These are phyloP conservation scores for Leptinotarsa tumamoca DNA, from an alignment of 2,888 invertebrate species.

Conservation along the genomic window DNA sequence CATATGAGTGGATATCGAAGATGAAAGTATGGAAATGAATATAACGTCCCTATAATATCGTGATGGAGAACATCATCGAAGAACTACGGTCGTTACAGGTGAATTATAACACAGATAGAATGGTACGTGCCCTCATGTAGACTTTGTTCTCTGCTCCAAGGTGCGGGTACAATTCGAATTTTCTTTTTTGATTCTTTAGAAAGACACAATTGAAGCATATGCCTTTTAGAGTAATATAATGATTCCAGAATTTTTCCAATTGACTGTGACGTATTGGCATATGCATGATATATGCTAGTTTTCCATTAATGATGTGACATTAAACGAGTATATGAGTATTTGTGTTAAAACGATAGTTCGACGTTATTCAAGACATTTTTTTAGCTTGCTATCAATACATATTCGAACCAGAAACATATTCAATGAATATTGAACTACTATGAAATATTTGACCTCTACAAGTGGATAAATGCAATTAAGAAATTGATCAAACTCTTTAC, in stretches of 20 bases:
- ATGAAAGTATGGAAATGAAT: neutral
- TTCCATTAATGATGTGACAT: too few species aligned
- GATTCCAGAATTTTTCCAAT: neutral
- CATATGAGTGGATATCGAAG: neutral
- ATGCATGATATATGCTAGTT: too few species aligned
- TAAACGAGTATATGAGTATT: too few species aligned
- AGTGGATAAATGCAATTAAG: too few species aligned
- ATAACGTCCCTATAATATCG: neutral
- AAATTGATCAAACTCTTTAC: too few species aligned
- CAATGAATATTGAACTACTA: too few species aligned
- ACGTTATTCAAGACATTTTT: too few species aligned
- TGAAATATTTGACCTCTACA: too few species aligned
- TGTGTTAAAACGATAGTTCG: too few species aligned
- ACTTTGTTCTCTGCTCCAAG: slow-evolving; percentile 34
- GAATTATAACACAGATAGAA: slow-evolving; percentile 39
- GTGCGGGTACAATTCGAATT: slow-evolving; percentile 30
- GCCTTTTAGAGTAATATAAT: neutral
- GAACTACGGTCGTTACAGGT: slow-evolving; percentile 30
- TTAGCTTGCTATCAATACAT: too few species aligned
- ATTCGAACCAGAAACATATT: too few species aligned
- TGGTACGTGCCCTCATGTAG: slow-evolving; percentile 41
- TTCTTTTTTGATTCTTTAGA: slow-evolving; percentile 8
- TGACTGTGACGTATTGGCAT: too few species aligned
- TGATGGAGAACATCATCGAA: slow-evolving; percentile 4
- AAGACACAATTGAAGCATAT: neutral